Percentiles rank a stretch among this genome's conserved stretches.
Evolutionary conservation across 2,113 vertebrate genomes (phyloP).

Genomic region (Cettia cetti): DNA sequence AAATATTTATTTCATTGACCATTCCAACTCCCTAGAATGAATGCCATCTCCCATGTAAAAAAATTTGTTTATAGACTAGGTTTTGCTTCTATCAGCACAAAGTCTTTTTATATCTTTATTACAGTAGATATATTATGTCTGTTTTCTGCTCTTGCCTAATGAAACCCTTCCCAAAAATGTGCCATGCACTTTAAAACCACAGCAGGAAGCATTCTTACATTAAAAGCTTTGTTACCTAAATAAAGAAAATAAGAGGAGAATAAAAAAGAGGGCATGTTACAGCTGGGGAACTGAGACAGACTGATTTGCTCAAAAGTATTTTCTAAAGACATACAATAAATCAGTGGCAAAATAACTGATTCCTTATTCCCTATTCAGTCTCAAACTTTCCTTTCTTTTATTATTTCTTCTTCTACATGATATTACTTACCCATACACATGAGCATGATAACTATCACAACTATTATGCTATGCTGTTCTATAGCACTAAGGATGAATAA

Average conservation of each 20-base stretch:
- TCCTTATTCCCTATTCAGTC: not conserved
- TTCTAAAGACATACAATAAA: not conserved
- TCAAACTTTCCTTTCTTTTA: not conserved
- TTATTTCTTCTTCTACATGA: not conserved
- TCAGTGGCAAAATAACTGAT: not conserved
- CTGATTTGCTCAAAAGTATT: not conserved
- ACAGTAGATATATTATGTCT: not conserved
- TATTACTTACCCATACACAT: not conserved
- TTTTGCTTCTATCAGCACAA: not conserved
- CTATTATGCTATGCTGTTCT: not conserved
- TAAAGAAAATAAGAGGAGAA: not conserved
- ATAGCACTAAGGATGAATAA: not conserved
- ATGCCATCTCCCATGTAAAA: not conserved
- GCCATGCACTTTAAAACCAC: not conserved
- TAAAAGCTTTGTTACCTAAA: not conserved
- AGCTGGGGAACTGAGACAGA: not conserved
- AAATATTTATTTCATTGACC: not conserved
- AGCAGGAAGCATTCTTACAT: not conserved
- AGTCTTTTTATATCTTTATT: not conserved
- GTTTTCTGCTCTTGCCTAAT: not conserved
- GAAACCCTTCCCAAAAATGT: not conserved
- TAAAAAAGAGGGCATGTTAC: not conserved
- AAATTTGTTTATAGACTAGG: not conserved
- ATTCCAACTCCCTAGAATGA: not conserved
- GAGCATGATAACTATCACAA: not conserved